A percentile compares a stretch with the other conserved stretches of the same genome.
Evolutionary conservation across 2,113 vertebrate genomes (phyloP).

Genomic region (Corythornis cristatus): DNA sequence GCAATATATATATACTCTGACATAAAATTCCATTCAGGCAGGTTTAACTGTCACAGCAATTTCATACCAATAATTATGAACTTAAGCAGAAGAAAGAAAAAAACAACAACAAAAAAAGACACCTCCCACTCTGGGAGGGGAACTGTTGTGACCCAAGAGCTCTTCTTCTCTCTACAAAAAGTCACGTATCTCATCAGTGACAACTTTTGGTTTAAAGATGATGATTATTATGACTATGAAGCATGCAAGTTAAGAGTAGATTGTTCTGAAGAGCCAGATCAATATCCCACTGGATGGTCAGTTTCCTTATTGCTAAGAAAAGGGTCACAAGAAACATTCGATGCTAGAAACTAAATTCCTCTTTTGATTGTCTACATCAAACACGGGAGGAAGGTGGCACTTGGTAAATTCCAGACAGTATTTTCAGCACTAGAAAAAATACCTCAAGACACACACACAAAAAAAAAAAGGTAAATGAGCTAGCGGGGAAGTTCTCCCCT

Average conservation of each 20-base stretch:
- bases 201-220: slow-evolving; percentile 58
- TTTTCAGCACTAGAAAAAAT: slow-evolving; percentile 65
- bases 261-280: slow-evolving; percentile 31
- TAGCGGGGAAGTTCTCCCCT: slow-evolving; percentile 10
- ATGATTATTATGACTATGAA: slow-evolving; percentile 11
- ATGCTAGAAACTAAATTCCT: slow-evolving; percentile 52
- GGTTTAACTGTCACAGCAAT: slow-evolving; percentile 51
- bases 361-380: slow-evolving; percentile 67
- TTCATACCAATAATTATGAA: slow-evolving; percentile 39
- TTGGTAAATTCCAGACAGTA: slow-evolving; percentile 62
- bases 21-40: slow-evolving; percentile 51
- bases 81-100: background rate
- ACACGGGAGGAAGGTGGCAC: slow-evolving; percentile 48
- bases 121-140: background rate
- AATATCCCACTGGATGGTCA: slow-evolving; percentile 4
- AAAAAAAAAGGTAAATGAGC: slow-evolving; percentile 35
- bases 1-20: slow-evolving; percentile 58
- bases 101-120: background rate
- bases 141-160: background rate
- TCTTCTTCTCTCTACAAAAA: slow-evolving; percentile 32
- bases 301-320: slow-evolving; percentile 50
- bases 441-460: slow-evolving; percentile 46
- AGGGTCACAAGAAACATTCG: slow-evolving; percentile 60
- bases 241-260: slow-evolving; percentile 18
- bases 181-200: slow-evolving; percentile 6